These are phyloP conservation scores for Ceraclea dissimilis DNA, from an alignment of 2,888 invertebrate genomes.

Conservation along the genomic window DNA sequence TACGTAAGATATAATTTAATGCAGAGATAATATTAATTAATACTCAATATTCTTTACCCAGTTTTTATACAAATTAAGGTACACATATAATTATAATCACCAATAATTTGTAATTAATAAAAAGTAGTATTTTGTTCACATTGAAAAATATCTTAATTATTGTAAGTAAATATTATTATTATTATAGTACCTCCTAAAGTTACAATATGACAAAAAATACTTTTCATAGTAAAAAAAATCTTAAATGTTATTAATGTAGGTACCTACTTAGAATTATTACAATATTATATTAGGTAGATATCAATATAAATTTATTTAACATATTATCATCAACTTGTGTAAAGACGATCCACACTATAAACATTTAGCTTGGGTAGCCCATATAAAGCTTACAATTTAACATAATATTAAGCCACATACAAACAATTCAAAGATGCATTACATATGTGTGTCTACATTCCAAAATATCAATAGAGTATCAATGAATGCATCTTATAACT, in stretches of 20 bases:
- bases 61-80: too few species aligned
- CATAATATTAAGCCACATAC: conserved; percentile 11
- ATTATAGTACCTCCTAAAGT: conserved; percentile 6
- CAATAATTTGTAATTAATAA: not conserved
- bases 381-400: conserved; percentile 13
- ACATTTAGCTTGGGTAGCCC: conserved; percentile 12
- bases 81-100: too few species aligned
- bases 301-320: conserved; percentile 11
- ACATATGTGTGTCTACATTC: too few species aligned
- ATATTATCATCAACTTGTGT: conserved; percentile 1
- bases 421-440: conserved; percentile 23
- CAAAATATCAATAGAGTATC: too few species aligned
- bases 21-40: too few species aligned
- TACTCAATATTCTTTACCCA: too few species aligned
- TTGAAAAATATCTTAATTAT: conserved; percentile 5
- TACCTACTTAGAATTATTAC: not conserved
- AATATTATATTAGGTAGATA: conserved; percentile 4
- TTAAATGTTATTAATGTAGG: not conserved
- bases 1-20: too few species aligned
- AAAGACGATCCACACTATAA: conserved; percentile 11
- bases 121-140: not conserved
- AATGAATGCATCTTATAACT: too few species aligned
- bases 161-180: not conserved
- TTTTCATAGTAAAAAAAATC: conserved; percentile 17
- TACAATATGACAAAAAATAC: conserved; percentile 13